phyloP scores from a whole-genome alignment of 2,113 vertebrate genomes.

The Drymodes brunneopygia region DNA sequence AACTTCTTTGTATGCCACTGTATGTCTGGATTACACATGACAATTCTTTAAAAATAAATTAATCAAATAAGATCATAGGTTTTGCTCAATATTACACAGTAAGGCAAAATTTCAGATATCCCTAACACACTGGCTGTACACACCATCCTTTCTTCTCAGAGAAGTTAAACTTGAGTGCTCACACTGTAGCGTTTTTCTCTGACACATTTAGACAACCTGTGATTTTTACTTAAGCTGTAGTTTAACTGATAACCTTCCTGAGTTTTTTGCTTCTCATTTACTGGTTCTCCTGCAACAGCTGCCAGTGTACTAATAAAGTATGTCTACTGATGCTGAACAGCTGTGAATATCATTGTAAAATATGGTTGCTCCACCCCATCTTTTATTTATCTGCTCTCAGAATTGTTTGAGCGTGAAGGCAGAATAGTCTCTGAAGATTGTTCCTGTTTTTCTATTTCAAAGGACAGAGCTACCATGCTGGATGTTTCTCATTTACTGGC shows the following conservation, averaged over 20 bases:
- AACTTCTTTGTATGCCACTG: background rate
- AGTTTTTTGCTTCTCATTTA: constrained; percentile 9
- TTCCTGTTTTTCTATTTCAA: background rate
- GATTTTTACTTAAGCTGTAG: background rate
- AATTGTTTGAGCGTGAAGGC: background rate
- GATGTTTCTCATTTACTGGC: background rate
- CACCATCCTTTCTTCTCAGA: background rate
- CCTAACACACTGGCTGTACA: background rate
- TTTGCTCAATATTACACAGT: background rate
- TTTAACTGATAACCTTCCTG: background rate
- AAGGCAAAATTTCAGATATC: background rate
- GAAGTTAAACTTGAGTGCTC: background rate
- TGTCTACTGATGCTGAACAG: constrained; percentile 13
- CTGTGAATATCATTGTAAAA: constrained; percentile 11
- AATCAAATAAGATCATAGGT: background rate
- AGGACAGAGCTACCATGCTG: background rate
- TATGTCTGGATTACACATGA: background rate
- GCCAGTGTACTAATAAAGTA: background rate
- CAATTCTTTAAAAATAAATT: background rate
- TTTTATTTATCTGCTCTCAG: constrained; percentile 26
- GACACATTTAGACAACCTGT: background rate
- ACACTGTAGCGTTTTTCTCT: background rate
- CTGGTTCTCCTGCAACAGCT: background rate
- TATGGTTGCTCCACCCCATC: background rate
- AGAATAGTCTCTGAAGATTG: constrained; percentile 5